phyloP scores from a whole-genome alignment of 2,888 invertebrate genomes.

The Ommatoiulus sabulosus region DNA sequence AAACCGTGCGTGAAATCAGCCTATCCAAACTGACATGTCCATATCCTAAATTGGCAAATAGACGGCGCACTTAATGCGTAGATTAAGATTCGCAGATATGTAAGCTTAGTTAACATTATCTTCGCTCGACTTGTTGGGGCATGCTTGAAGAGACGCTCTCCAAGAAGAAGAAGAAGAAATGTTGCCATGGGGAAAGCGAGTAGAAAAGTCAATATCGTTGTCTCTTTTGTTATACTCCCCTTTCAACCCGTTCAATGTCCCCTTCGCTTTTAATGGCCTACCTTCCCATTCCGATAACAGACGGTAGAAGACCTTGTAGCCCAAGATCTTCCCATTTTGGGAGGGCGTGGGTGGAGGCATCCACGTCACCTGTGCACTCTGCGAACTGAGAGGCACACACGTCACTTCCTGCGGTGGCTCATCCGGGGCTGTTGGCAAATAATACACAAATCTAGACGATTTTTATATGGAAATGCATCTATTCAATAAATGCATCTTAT shows the following conservation, averaged over 20 bases:
- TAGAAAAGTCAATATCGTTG: slow-evolving; percentile 40
- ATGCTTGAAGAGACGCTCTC: background rate
- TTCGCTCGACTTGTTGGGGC: background rate
- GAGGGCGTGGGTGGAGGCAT: slow-evolving; percentile 83
- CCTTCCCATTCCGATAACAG: slow-evolving; percentile 57
- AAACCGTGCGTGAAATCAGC: background rate
- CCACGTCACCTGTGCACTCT: slow-evolving; percentile 87
- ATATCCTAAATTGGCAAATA: background rate
- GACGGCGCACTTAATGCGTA: background rate
- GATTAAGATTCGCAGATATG: background rate
- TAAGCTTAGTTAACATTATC: background rate
- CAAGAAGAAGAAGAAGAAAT: slow-evolving; percentile 12
- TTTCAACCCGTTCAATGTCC: background rate
- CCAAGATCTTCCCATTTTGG: slow-evolving; percentile 86
- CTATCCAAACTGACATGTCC: background rate
- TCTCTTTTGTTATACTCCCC: slow-evolving; percentile 42
- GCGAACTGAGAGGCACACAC: slow-evolving; percentile 84
- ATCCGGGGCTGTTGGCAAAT: slow-evolving; percentile 53
- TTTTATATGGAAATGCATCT: too few relatives aligned
- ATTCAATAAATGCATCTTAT: too few relatives aligned
- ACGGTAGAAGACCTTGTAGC: slow-evolving; percentile 77
- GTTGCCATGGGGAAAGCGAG: slow-evolving; percentile 36
- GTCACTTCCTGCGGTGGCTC: slow-evolving; percentile 83
- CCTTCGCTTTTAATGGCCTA: slow-evolving; percentile 21
- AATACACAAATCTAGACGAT: background rate